Base-by-base conservation (phyloP, 92 coral and sea anemone species). In the Blastomussa wellsi region DNA sequence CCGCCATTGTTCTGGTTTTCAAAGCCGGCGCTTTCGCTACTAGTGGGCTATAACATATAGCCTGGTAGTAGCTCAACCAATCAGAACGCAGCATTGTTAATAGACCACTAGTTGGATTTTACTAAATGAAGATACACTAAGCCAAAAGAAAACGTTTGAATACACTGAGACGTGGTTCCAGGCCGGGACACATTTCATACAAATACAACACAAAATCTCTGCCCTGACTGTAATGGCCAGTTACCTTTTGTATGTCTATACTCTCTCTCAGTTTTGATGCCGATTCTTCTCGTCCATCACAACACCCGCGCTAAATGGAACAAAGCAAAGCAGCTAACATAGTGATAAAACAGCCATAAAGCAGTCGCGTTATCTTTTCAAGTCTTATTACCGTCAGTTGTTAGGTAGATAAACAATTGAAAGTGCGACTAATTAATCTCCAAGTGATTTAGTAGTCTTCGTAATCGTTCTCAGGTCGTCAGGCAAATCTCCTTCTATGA, bases 281-380 rank as follows among this genome's bases (percentile, higher is more conserved):
- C 36, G 85, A 37, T 48, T 29, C 20, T 16, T 35, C 52, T 20
- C 38, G 53, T 26, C 68, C 49, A 4, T 16, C 51, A 70, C 77
- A 28, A 39, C 85, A 69, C 49, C 39, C 86, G 31, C 51, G 86
- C 86, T 82, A 47, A 28, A 82, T 51, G 49, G 11, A 32, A 16
- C 26, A 42, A 39, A 42, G 33, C 24, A 41, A 26, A 65, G 17
- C 16, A 20, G 80, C 24, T 10, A 39, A 17, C 42, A 76, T 13
- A 10, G 5, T 51, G n/a, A n/a, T n/a, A n/a, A n/a, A n/a, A n/a
- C n/a, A 39, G 12, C 10, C 10, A 26, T 0, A 17, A 5, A 55
- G 62, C 20, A 20, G 5, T 22, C 20, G 5, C 5, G 26, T 5
- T 55, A 55, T 55, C 49, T 6, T 44, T 8, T 6, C 11, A 44